A percentile compares a stretch with the other conserved stretches of the same genome.
phyloP scores from a whole-genome alignment of 2,113 vertebrate species.

The Mixornis gularis region DNA sequence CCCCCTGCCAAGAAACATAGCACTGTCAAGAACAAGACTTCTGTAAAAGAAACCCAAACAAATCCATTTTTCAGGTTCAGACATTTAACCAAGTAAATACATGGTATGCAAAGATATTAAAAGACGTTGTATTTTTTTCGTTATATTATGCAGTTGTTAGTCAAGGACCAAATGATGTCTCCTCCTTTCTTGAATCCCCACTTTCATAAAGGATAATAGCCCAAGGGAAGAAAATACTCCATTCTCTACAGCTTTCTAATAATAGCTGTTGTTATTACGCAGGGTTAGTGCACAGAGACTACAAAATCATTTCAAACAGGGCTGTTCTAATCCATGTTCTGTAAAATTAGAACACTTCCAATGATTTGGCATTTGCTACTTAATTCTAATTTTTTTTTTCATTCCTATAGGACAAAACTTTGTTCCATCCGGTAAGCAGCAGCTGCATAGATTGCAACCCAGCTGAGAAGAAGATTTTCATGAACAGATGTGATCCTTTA shows the following conservation, averaged over 20 bases:
- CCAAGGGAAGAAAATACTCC: background rate
- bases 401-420: conserved; percentile 80
- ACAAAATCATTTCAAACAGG: background rate
- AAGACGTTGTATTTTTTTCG: background rate
- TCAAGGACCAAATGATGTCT: background rate
- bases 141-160: background rate
- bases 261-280: background rate
- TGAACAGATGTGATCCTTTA: conserved; percentile 86
- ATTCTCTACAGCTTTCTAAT: background rate
- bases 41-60: background rate
- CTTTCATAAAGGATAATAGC: background rate
- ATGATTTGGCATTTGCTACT: conserved; percentile 19
- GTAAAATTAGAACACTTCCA: background rate
- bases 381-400: conserved; percentile 55
- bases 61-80: background rate
- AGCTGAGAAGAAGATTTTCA: conserved; percentile 88
- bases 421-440: conserved; percentile 86
- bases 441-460: conserved; percentile 88
- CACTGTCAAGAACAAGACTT: background rate
- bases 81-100: background rate
- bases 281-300: background rate
- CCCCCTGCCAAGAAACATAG: background rate
- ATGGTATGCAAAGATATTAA: background rate
- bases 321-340: background rate
- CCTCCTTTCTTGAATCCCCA: background rate